Base-by-base conservation (phyloP, 2,113 vertebrate species). In the Percina caprodes region DNA sequence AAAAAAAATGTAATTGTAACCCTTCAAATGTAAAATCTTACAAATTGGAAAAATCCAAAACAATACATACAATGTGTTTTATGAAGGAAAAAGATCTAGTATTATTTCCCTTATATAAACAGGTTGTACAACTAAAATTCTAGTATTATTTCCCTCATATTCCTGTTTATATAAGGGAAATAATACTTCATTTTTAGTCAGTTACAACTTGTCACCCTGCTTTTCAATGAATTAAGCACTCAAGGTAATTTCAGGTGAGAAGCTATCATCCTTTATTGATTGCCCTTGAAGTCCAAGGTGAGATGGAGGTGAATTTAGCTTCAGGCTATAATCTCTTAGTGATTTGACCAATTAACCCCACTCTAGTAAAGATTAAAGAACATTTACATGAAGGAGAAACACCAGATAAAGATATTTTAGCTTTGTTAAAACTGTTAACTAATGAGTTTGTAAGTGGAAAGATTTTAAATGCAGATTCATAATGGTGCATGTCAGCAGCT, bases 191-290 rank as follows among this genome's bases (percentile, higher is more conserved):
- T 30, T 30, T 30, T 30, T 30, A 30, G 30, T 30, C 30, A 30
- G 30, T 30, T 30, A 30, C 30, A 30, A 30, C 30, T 30, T 30
- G 30, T 30, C 30, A 63, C 15, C 4, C 12, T 19, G 55, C 48
- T 55, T 69, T 74, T 55, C 3, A 67, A 14, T 24, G 6, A 70
- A 42, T 23, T 19, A 30, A 19, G 6, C 24, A 49, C 39, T 49
- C 10, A 26, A 52, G 48, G 58, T 65, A 39, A 58, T 21, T 13
- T 45, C 39, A 74, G 39, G 58, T 46, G 24, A 63, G 42, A 79
- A 46, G 52, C 68, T 74, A 61, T 69, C 55, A 74, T 88, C 60
- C 48, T 68, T 60, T 55, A 88, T 82, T 0, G 46, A 77, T 76
- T 70, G 61, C 11, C 30, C 35, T 54, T 15, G 48, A 33, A 55